Base-by-base conservation (phyloP, 2,113 vertebrate genomes). In the Romanogobio albipinnatus region DNA sequence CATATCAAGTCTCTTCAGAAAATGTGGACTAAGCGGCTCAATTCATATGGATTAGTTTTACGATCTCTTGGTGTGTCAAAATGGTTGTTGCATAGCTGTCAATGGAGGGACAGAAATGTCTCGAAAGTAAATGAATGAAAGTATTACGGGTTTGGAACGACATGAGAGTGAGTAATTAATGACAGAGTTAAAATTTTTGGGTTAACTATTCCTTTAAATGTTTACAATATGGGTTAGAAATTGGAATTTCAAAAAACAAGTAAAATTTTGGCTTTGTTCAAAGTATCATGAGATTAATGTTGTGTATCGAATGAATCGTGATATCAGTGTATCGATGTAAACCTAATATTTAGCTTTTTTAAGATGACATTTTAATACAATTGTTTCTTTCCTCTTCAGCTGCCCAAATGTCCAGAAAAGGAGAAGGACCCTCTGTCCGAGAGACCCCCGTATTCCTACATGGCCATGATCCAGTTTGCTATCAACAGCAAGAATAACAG, bases 391-490 rank as follows among this genome's bases (percentile, higher is more conserved):
- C 4, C 45, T 75, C n/a, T 71, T n/a, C 14, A 84, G 53, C 15
- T 87, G 78, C 13, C 75, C 61, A 17, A 76, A 33, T 49, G 1
- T 64, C 29, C 33, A 49, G 61, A 82, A 0, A 29, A 33, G 11
- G 89, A 90, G 1, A 95, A 92, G 33, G 91, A 93, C 24, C 91
- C 94, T 0, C 5, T 89, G 53, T 94, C 92, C 0, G 95, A 98
- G 88, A 93, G 97, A 84, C 98, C 98, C 0, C 98, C 98, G 0
- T 99, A 98, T 87, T 99, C 98, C 81, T 99, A 99, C 90, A 99
- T 99, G 97, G 97, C 96, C 84, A 97, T 99, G 96, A 99, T 99
- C 88, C 98, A 99, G 84, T 99, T 99, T 79, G 98, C 98, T 4
- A 99, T 99, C 92, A 99, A 99, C 91, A 99, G 98, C 87, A 96